Evolutionary conservation across 2,888 invertebrate genomes (phyloP).

Genomic region (Embidobia sp.): DNA sequence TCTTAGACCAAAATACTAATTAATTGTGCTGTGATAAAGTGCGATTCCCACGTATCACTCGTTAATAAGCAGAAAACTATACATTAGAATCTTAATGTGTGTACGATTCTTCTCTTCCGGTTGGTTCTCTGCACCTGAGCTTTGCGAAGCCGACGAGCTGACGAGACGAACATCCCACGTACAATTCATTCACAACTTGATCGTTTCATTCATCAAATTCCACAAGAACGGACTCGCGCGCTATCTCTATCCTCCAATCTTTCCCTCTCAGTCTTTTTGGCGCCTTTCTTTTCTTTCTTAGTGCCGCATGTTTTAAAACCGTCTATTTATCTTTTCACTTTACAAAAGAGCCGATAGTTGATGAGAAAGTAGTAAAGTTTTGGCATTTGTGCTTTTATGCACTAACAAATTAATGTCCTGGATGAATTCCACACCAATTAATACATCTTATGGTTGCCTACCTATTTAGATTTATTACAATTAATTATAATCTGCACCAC

Average conservation of each 20-base stretch:
- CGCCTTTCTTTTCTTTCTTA: constrained; percentile 26
- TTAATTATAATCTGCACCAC: no score
- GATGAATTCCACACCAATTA: no score
- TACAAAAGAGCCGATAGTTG: constrained; percentile 12
- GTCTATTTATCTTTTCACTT: constrained; percentile 34
- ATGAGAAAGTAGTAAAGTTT: constrained; percentile 15
- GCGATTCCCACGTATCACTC: constrained; percentile 41
- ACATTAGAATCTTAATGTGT: constrained; percentile 25
- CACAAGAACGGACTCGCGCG: constrained; percentile 25
- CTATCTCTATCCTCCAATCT: constrained; percentile 4
- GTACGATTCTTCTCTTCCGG: constrained; percentile 49
- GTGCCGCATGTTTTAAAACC: constrained; percentile 31
- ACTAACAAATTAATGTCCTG: neutral
- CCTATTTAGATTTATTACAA: no score
- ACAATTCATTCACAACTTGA: constrained; percentile 54
- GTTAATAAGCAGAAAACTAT: constrained; percentile 15
- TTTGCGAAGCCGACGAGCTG: constrained; percentile 25
- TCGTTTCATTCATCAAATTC: constrained; percentile 56
- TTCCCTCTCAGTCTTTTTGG: constrained; percentile 4
- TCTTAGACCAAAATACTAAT: no score
- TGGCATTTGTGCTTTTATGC: neutral
- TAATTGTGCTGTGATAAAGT: no score
- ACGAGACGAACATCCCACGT: constrained; percentile 41
- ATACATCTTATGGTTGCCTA: no score
- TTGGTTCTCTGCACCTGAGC: constrained; percentile 25